Evolutionary conservation across 2,888 invertebrate species (phyloP), one percentile per base, ranked within the genome.

Genomic region (Sycophila texana): DNA sequence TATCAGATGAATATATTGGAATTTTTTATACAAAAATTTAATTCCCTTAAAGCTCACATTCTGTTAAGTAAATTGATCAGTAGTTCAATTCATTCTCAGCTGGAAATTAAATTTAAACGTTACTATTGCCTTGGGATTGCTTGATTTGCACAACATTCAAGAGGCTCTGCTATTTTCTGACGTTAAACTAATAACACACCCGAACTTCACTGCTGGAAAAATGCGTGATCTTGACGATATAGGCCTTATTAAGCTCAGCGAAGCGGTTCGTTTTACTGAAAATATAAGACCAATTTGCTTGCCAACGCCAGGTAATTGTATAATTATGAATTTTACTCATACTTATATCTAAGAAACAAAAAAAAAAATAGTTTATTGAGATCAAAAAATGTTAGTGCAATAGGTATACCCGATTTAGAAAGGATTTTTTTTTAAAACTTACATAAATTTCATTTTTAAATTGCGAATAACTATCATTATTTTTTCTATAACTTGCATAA

Each of bases 191-290:
- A 86, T 89, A n/a, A 90, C 93, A 60, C 93, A 93, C 82, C 91
- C 82, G 51, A 75, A 82, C 12, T 93, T 93, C 84, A 90, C 91
- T 0, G 92, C 92, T 1, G 91, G 92, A 61, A 89, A 91, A 0
- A 88, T 92, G 0, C 88, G 93, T 80, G 93, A 93, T 77, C 92
- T 92, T 73, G 92, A 93, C 82, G 94, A 94, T 83, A 93, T 94
- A 60, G 93, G 93, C 0, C 88, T 94, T 20, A 91, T 93, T 0
- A 92, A 91, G 60, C 83, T 93, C 2, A 86, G 89, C 49, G 60
- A 83, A 12, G 91, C 92, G 0, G 90, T 94, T 0, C 26, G 71
- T n/a, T 93, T 92, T 81, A 88, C 89, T 61, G 86, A 90, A 0
- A 90, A 86, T 1, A 91, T 93, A 16, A 83, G 87, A n/a, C 93